These are phyloP conservation scores for Notodonta dromedarius DNA, from an alignment of 2,888 invertebrate species.

Conservation along the genomic window DNA sequence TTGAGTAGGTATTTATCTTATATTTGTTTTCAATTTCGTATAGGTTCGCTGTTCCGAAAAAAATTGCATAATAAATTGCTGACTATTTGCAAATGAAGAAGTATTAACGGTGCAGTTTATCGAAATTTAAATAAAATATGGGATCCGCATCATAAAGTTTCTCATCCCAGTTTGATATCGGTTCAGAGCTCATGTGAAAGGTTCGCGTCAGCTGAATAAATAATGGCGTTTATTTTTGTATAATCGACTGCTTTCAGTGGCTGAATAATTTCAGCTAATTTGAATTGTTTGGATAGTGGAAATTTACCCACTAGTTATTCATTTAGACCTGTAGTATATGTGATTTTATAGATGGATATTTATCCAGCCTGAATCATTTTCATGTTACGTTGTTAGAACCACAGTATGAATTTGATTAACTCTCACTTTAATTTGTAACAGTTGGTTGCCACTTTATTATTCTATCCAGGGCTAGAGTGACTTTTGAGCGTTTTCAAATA, in stretches of 20 bases:
- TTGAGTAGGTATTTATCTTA: too few species aligned
- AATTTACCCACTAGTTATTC: constrained; percentile 28
- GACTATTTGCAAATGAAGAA: too few species aligned
- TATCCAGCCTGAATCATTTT: background rate
- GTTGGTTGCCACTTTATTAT: too few species aligned
- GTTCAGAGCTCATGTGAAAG: constrained; percentile 12
- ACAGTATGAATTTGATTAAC: too few species aligned
- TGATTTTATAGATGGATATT: background rate
- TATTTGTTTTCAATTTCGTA: too few species aligned
- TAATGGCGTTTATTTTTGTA: constrained; percentile 39
- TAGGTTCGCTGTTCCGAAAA: too few species aligned
- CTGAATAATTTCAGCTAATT: constrained; percentile 34
- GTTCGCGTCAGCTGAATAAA: constrained; percentile 29
- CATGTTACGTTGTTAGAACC: too few species aligned
- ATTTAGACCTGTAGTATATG: constrained; percentile 14
- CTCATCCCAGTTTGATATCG: background rate
- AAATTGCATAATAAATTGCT: too few species aligned
- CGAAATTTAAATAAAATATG: background rate
- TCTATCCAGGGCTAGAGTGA: too few species aligned
- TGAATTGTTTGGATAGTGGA: constrained; percentile 35
- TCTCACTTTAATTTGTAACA: too few species aligned
- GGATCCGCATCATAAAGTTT: background rate
- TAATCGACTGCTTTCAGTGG: constrained; percentile 31
- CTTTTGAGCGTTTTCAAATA: too few species aligned
- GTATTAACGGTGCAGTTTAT: too few species aligned